Base-by-base conservation (phyloP, 1,140 invertebrate genomes). In the Habropoda laboriosa region DNA sequence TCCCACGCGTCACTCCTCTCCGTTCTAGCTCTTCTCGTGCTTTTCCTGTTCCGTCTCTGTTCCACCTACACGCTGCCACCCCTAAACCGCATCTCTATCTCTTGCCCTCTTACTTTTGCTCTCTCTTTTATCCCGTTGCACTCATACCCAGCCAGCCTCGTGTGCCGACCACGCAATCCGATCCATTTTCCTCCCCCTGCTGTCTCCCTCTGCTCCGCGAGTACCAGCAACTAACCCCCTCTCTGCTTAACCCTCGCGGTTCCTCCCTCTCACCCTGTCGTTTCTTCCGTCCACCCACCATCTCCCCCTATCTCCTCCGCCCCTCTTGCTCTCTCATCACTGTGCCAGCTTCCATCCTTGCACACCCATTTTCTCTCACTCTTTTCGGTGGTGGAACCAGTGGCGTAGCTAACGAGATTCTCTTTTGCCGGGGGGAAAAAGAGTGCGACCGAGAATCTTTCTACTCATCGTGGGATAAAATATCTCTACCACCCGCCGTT, bases 271-370 rank as follows among this genome's bases (percentile, higher is more conserved):
- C 32, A n/a, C 21, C 64, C 66, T 64, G 47, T 63, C 38, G 40
- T 70, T 77, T 51, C 70, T 42, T 53, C 45, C 51, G n/a, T 66
- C 45, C 64, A 18, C 45, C 63, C 63, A 38, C 18, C n/a, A 38
- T 45, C 55, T 57, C 38, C n/a, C 16, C 79, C 63, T 42, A 60
- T 60, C 21, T 64, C n/a, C 58, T 35, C 64, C 60, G n/a, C 21
- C 24, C 67, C 72, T 74, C 24, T 77, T 75, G 45, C 61, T 72
- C 83, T 83, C 64, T 71, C 79, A 57, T 67, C 71, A 60, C 74
- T 81, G 78, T 84, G 24, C 79, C 79, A 84, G 78, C 82, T 84
- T 84, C 83, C 71, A 81, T 84, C 83, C 63, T 84, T 73, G 58
- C 71, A 74, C 70, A 66, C 73, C 64, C 80, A 58, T 75, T 79